Percentiles rank a stretch among this genome's conserved stretches.
Evolutionary conservation across 2,113 vertebrate genomes (phyloP).

Genomic region (Callospermophilus lateralis): DNA sequence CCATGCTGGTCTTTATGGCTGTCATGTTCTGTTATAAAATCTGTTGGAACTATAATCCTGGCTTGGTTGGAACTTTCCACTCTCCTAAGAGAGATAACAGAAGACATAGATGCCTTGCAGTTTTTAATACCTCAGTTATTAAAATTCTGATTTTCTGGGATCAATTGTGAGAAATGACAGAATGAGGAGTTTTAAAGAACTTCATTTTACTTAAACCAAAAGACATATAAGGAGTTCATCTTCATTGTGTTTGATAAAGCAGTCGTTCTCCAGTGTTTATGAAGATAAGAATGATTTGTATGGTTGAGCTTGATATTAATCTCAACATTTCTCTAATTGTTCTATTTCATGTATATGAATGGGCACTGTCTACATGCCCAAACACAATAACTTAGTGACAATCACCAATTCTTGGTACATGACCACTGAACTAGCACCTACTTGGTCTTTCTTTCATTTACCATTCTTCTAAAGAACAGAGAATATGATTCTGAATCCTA

Average conservation of each 20-base stretch:
- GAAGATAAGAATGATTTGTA: not conserved
- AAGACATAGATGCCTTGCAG: not conserved
- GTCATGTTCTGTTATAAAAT: not conserved
- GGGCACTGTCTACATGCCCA: not conserved
- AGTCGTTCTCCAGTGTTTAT: not conserved
- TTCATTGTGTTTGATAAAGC: not conserved
- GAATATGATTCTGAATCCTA: not conserved
- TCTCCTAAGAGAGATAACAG: not conserved
- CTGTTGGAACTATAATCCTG: not conserved
- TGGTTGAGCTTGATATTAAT: not conserved
- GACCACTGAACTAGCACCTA: not conserved
- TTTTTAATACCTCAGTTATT: not conserved
- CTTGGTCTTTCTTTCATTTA: not conserved
- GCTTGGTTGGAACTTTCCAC: not conserved
- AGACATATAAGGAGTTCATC: not conserved
- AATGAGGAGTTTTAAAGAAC: not conserved
- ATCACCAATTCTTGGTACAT: not conserved
- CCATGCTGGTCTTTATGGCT: not conserved
- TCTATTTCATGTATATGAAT: not conserved
- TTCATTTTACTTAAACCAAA: not conserved
- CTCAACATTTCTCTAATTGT: not conserved
- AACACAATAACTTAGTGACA: too few relatives aligned
- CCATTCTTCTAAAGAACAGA: not conserved
- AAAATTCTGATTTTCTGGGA: not conserved
- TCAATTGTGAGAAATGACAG: not conserved